phyloP scores from a whole-genome alignment of 2,797 vertebrate genomes.

The Clamator glandarius region DNA sequence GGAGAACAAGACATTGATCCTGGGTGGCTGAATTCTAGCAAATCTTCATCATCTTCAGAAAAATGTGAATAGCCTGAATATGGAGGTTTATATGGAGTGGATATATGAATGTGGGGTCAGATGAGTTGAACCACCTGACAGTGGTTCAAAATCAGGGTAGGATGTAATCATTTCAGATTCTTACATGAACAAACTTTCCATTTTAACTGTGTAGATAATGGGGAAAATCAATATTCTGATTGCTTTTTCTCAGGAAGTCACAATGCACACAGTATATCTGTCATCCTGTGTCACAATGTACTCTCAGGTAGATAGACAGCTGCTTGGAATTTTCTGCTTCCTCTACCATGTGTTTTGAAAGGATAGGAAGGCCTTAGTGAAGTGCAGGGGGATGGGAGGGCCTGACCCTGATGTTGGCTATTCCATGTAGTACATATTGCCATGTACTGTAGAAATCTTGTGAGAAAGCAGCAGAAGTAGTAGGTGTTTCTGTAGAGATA shows the following conservation, averaged over 20 bases:
- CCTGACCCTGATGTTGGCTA: background rate
- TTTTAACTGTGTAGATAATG: background rate
- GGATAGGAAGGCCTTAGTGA: rapidly evolving
- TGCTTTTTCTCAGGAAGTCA: background rate
- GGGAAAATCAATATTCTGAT: background rate
- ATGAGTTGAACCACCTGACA: background rate
- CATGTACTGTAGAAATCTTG: background rate
- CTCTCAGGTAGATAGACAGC: background rate
- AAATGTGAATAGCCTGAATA: background rate
- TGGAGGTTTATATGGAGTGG: background rate
- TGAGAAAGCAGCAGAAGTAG: background rate
- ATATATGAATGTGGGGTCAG: background rate
- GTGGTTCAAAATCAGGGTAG: background rate
- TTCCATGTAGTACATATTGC: background rate
- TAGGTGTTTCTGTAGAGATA: background rate
- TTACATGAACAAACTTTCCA: background rate
- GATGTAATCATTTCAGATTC: background rate
- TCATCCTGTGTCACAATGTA: background rate
- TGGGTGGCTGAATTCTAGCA: background rate
- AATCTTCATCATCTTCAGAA: background rate
- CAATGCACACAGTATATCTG: background rate
- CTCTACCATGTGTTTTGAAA: background rate
- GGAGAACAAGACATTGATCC: background rate
- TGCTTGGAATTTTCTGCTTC: background rate
- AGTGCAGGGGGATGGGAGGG: background rate